These are phyloP conservation scores for Eumacrocentrus americanus DNA, from an alignment of 2,888 invertebrate species.

Conservation along the genomic window DNA sequence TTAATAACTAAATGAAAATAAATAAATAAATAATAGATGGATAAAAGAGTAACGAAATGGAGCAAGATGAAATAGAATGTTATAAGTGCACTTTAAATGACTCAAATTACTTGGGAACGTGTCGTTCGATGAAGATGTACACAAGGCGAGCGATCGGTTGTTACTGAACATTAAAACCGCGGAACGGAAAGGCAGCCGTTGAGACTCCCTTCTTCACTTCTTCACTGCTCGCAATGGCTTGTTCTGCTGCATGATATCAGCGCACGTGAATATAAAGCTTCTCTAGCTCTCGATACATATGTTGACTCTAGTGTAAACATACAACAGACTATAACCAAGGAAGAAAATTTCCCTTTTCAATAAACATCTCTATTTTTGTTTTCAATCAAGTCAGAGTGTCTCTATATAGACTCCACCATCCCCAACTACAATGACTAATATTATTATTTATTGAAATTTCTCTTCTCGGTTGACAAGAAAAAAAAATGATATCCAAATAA, in stretches of 20 bases:
- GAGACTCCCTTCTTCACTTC: slow-evolving; percentile 23
- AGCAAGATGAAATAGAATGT: slow-evolving; percentile 2
- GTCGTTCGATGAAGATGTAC: slow-evolving; percentile 12
- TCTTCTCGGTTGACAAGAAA: background rate
- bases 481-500: no score
- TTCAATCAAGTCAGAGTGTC: no score
- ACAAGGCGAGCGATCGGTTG: slow-evolving; percentile 18
- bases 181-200: slow-evolving; percentile 18
- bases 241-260: slow-evolving; percentile 12
- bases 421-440: background rate
- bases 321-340: background rate
- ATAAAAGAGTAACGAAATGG: slow-evolving; percentile 4
- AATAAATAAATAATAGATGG: slow-evolving; percentile 4
- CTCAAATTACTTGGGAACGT: slow-evolving; percentile 13
- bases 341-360: background rate
- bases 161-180: slow-evolving; percentile 22
- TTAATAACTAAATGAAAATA: slow-evolving; percentile 9
- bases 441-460: background rate
- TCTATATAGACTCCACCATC: no score
- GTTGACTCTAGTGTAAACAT: slow-evolving; percentile 16
- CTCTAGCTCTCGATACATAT: slow-evolving; percentile 3
- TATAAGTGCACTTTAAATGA: slow-evolving; percentile 6
- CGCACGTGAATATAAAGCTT: slow-evolving; percentile 18
- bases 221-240: slow-evolving; percentile 8
- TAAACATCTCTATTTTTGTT: background rate